Conservation (phyloP, 2,797 vertebrate genomes). For the Ceryle rudis region DNA sequence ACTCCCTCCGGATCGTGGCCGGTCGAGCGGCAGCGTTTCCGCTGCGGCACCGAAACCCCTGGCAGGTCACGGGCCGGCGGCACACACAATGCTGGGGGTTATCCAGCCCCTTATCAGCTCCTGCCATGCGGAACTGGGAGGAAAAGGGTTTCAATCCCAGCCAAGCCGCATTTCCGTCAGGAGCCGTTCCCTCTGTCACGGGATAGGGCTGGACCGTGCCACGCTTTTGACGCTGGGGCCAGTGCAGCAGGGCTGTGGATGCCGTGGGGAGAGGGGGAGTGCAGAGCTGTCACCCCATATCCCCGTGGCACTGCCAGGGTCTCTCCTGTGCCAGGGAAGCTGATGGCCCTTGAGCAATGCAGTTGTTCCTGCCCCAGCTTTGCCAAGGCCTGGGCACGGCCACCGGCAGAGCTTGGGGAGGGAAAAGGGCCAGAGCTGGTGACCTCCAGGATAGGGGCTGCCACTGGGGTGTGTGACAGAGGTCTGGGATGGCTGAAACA, state of each 20-base stretch:
- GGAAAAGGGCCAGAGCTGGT: background rate
- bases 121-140: background rate
- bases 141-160: conserved; percentile 52
- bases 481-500: background rate
- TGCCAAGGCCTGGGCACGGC: background rate
- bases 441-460: background rate
- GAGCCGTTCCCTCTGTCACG: background rate
- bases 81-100: conserved; percentile 43
- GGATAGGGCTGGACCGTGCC: background rate
- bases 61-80: fast-evolving
- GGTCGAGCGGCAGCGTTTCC: background rate
- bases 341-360: fast-evolving
- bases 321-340: background rate
- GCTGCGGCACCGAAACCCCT: background rate
- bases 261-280: background rate
- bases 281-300: fast-evolving
- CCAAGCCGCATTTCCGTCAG: background rate
- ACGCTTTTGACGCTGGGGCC: fast-evolving
- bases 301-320: background rate
- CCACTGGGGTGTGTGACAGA: fast-evolving
- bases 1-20: background rate
- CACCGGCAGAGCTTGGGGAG: background rate
- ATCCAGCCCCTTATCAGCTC: conserved; percentile 38
- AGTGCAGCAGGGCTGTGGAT: background rate
- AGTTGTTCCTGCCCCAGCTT: background rate